Evolutionary conservation across 2,888 invertebrate genomes (phyloP).

Genomic region (Tetropium fuscum): DNA sequence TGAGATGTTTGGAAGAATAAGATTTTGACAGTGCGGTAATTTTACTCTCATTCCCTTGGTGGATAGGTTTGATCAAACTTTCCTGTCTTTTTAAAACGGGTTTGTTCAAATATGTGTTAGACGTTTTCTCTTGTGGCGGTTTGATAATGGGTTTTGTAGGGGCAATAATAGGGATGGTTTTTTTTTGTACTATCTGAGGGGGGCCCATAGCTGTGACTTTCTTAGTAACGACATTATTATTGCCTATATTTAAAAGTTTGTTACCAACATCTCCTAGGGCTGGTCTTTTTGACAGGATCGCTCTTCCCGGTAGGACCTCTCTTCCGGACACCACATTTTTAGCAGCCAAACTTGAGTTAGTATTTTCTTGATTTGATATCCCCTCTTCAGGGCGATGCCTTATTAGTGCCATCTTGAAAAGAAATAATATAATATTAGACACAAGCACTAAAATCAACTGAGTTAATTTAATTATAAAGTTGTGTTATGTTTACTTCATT

Average conservation of each 20-base stretch:
- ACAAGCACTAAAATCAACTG: too few species aligned
- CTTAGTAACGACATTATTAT: conserved; percentile 14
- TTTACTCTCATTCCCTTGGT: conserved; percentile 12
- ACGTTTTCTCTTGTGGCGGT: conserved; percentile 28
- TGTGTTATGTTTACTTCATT: too few species aligned
- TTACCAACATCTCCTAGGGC: conserved; percentile 55
- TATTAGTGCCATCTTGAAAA: conserved; percentile 48
- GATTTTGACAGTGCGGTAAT: conserved; percentile 23
- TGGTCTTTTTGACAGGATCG: conserved; percentile 40
- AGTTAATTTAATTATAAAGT: too few species aligned
- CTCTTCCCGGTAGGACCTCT: conserved; percentile 36
- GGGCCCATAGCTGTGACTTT: conserved; percentile 35
- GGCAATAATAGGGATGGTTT: conserved; percentile 2
- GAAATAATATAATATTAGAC: conserved; percentile 22
- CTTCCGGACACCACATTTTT: conserved; percentile 33
- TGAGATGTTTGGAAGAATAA: conserved; percentile 29
- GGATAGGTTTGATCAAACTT: conserved; percentile 27
- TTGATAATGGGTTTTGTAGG: conserved; percentile 24
- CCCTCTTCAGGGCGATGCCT: conserved; percentile 31
- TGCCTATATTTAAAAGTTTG: conserved; percentile 35
- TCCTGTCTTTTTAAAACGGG: conserved; percentile 33
- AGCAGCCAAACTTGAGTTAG: conserved; percentile 32
- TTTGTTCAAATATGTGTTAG: conserved; percentile 7
- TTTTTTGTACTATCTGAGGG: conserved; percentile 31
- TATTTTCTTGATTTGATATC: conserved; percentile 44